These are phyloP conservation scores for Passerina amoena DNA, from an alignment of 2,113 vertebrate genomes.

Conservation along the genomic window DNA sequence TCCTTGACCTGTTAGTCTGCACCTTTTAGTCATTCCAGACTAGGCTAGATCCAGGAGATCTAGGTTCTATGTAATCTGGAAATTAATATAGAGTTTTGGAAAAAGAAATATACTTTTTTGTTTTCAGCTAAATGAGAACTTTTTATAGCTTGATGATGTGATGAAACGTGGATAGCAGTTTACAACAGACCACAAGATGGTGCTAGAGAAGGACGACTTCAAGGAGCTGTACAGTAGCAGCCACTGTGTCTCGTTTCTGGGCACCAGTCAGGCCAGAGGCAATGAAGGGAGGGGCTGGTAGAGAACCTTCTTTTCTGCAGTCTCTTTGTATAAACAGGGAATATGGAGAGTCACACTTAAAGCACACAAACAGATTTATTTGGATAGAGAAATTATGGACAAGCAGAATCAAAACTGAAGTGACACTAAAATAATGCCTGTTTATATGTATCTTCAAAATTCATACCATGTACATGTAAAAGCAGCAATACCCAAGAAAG, in stretches of 20 bases:
- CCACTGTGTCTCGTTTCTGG: rapidly evolving
- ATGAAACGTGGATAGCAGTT: background rate
- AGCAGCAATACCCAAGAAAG: background rate
- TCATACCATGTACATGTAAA: background rate
- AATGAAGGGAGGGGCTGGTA: background rate
- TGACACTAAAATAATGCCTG: background rate
- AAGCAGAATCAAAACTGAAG: background rate
- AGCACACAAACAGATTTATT: background rate
- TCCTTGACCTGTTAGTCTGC: background rate
- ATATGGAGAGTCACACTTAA: rapidly evolving
- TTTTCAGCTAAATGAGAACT: background rate
- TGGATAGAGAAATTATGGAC: background rate
- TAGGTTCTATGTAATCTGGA: background rate
- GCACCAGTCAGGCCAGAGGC: background rate
- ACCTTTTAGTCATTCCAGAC: background rate
- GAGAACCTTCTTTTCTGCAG: background rate
- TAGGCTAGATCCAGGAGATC: background rate
- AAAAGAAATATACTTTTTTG: background rate
- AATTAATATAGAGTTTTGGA: background rate
- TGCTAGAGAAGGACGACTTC: background rate
- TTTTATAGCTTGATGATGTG: background rate
- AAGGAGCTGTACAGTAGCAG: rapidly evolving
- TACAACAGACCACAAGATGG: background rate
- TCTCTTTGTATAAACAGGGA: background rate
- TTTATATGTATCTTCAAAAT: background rate